Conservation (phyloP, 2,888 invertebrate species). For the Syrista parreyssii region DNA sequence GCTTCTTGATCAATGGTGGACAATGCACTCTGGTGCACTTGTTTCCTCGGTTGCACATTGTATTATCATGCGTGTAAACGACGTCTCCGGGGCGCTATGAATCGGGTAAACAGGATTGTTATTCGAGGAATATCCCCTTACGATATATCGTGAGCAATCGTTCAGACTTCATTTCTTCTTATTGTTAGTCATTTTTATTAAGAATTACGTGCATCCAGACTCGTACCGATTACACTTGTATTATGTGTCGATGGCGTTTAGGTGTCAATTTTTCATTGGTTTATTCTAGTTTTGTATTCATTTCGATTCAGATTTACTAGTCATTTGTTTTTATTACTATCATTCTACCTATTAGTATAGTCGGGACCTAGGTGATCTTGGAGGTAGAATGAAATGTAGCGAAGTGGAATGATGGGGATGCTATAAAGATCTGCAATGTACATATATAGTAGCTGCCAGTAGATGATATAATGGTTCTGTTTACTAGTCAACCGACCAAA, state of each 20-base stretch:
- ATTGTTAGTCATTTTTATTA: neutral
- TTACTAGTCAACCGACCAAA: slow-evolving; percentile 15
- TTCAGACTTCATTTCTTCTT: neutral
- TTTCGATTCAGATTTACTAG: neutral
- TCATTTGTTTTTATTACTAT: neutral
- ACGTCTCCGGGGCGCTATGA: neutral
- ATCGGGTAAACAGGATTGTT: slow-evolving; percentile 38
- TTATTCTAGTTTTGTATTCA: neutral
- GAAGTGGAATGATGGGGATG: neutral
- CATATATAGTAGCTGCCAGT: slow-evolving; percentile 12
- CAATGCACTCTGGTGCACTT: neutral
- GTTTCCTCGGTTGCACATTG: neutral
- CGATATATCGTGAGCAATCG: slow-evolving; percentile 11
- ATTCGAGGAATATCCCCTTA: slow-evolving; percentile 49
- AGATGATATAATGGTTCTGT: slow-evolving; percentile 26
- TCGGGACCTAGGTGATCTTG: neutral
- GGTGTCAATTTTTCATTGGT: neutral
- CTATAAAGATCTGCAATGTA: neutral
- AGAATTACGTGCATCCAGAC: neutral
- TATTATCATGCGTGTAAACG: neutral
- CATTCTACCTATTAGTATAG: neutral
- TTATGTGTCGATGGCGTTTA: neutral
- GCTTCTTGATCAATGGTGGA: neutral
- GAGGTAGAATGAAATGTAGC: neutral
- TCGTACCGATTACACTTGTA: neutral